Percentiles rank a stretch among this genome's conserved stretches.
These are phyloP conservation scores for Cordilura impudica DNA, from an alignment of 2,888 invertebrate genomes.

Conservation along the genomic window DNA sequence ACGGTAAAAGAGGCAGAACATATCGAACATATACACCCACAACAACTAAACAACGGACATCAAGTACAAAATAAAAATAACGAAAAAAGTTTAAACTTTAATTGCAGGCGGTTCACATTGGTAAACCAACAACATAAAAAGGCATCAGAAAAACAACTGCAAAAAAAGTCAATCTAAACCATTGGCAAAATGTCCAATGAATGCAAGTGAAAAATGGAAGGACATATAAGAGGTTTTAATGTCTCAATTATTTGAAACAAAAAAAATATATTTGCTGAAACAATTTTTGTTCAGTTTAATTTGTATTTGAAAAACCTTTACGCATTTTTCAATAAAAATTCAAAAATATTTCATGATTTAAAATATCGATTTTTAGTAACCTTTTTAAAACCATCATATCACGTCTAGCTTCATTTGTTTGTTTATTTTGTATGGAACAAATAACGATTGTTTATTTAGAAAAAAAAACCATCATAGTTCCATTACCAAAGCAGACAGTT, in stretches of 20 bases:
- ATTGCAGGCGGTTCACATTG: conserved; percentile 61
- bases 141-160: conserved; percentile 27
- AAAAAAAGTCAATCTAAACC: conserved; percentile 18
- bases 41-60: conserved; percentile 22
- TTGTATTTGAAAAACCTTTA: not conserved
- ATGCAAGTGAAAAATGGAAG: conserved; percentile 56
- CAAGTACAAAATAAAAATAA: not conserved
- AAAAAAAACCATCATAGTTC: conserved; percentile 7
- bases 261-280: not conserved
- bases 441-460: conserved; percentile 3
- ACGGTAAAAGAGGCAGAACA: conserved; percentile 47
- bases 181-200: conserved; percentile 58
- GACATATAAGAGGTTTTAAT: not conserved
- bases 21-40: conserved; percentile 57
- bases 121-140: conserved; percentile 57
- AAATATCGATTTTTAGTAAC: conserved; percentile 29
- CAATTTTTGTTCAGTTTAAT: not conserved
- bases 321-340: not conserved
- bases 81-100: conserved; percentile 10
- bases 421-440: conserved; percentile 18
- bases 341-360: not conserved
- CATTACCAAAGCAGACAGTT: conserved; percentile 14
- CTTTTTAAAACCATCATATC: not conserved
- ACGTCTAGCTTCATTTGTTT: not conserved
- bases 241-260: too few species aligned